These are phyloP conservation scores for Lithosia quadra DNA, from an alignment of 2,888 invertebrate species.

Conservation along the genomic window DNA sequence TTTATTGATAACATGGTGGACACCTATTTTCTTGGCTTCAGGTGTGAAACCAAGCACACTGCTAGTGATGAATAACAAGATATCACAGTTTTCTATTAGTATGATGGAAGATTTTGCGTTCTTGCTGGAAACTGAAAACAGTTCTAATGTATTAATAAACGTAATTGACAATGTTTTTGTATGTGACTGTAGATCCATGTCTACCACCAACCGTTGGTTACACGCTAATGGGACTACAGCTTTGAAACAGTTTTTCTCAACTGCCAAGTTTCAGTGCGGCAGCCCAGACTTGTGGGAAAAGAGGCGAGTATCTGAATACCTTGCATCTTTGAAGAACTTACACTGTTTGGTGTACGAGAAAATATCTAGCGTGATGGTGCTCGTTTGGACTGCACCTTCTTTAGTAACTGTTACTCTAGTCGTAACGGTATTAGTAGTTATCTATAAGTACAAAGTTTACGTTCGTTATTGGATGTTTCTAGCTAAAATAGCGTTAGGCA, in stretches of 20 bases:
- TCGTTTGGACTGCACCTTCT: conserved; percentile 78
- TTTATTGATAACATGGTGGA: conserved; percentile 84
- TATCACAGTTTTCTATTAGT: conserved; percentile 83
- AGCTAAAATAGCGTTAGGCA: conserved; percentile 82
- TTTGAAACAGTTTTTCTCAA: conserved; percentile 69
- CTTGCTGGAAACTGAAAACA: conserved; percentile 70
- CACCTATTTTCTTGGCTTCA: conserved; percentile 77
- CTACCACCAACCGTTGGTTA: conserved; percentile 76
- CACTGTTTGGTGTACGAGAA: conserved; percentile 77
- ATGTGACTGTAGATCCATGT: conserved; percentile 85
- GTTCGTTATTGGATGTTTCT: conserved; percentile 86
- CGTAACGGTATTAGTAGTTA: conserved; percentile 58
- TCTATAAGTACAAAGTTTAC: conserved; percentile 81
- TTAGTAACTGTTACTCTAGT: conserved; percentile 70
- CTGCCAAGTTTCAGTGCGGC: conserved; percentile 75
- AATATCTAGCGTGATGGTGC: conserved; percentile 72
- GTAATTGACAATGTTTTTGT: conserved; percentile 84
- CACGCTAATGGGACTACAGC: conserved; percentile 70
- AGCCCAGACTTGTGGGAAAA: conserved; percentile 82
- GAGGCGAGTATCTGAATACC: conserved; percentile 73
- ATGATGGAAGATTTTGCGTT: conserved; percentile 87
- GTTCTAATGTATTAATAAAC: conserved; percentile 69
- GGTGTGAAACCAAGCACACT: conserved; percentile 75
- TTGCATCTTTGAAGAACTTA: conserved; percentile 72
- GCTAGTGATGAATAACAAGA: conserved; percentile 84